Conservation (phyloP, 2,797 vertebrate species). For the Oreonectes daqikongensis region DNA sequence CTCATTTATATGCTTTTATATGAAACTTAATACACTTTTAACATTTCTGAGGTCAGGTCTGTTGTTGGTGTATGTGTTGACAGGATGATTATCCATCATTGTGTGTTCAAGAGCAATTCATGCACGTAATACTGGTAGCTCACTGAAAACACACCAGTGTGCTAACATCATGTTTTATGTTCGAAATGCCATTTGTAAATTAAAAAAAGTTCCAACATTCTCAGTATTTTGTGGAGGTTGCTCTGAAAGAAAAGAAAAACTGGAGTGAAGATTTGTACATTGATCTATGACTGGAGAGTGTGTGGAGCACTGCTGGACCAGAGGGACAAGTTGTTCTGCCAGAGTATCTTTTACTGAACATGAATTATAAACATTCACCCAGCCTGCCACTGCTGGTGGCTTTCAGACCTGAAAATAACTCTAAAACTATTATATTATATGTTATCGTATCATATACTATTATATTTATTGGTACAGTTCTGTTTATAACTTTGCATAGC, state of each 20-base stretch:
- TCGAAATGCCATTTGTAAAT: slow-evolving; percentile 1
- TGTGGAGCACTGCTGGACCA: neutral
- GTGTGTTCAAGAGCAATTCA: neutral
- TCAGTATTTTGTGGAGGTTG: neutral
- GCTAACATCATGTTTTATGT: neutral
- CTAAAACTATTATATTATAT: neutral
- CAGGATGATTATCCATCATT: slow-evolving; percentile 18
- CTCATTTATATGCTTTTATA: slow-evolving; percentile 1
- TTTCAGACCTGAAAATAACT: slow-evolving; percentile 6
- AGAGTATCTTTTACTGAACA: slow-evolving; percentile 27
- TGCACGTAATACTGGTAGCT: slow-evolving; percentile 16
- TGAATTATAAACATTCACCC: slow-evolving; percentile 36
- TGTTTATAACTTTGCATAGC: too few relatives aligned
- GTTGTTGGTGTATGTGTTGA: neutral
- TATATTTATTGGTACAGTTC: too few relatives aligned
- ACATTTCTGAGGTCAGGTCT: neutral
- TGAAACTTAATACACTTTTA: neutral
- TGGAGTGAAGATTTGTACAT: neutral
- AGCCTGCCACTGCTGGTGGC: neutral
- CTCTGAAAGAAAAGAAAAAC: neutral
- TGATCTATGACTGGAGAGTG: slow-evolving; percentile 11
- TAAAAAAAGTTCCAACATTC: neutral
- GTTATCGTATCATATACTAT: too few relatives aligned
- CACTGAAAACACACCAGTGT: neutral
- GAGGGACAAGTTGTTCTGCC: slow-evolving; percentile 39